Evolutionary conservation across 2,797 vertebrate genomes (phyloP).

Genomic region (Pteropus rufus): DNA sequence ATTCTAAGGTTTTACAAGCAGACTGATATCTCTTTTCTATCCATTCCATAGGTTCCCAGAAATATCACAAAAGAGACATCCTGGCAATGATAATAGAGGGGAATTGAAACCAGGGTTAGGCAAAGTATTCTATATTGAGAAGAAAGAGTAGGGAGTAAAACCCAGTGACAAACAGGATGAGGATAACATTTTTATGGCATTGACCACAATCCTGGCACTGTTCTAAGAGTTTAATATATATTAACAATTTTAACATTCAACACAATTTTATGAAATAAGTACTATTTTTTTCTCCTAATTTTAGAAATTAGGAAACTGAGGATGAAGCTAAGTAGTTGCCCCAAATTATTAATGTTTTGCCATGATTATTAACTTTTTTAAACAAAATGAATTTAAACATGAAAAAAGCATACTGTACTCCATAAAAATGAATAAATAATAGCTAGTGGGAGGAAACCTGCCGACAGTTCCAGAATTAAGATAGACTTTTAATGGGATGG

Average conservation of each 20-base stretch:
- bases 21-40: background rate
- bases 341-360: background rate
- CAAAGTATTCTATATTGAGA: background rate
- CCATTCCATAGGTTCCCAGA: background rate
- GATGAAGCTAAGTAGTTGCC: background rate
- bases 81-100: background rate
- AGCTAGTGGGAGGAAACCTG: background rate
- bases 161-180: background rate
- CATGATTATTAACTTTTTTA: background rate
- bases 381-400: background rate
- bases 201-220: background rate
- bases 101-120: background rate
- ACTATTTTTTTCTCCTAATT: background rate
- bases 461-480: background rate
- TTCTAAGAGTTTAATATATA: background rate
- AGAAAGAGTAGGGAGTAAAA: background rate
- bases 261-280: background rate
- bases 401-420: background rate
- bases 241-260: background rate
- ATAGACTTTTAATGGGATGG: too few relatives aligned
- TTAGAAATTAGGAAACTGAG: background rate
- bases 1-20: background rate
- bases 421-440: background rate
- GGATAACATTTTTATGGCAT: background rate
- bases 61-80: background rate